Percentiles rank a stretch among this genome's conserved stretches.
Conservation (phyloP, 2,797 vertebrate species). For the Amblyopsis hoosieri region DNA sequence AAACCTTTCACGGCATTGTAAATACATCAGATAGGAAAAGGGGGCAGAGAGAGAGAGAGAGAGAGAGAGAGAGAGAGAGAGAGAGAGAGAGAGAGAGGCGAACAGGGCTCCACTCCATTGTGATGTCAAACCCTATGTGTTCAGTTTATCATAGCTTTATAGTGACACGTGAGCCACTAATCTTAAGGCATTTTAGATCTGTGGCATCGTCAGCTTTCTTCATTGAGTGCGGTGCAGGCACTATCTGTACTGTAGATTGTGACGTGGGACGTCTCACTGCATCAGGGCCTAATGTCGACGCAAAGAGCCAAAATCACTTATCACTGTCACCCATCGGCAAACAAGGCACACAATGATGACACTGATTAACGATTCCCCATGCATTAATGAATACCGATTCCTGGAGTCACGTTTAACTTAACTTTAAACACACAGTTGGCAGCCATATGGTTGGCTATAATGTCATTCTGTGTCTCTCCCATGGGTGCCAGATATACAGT, state of each 20-base stretch:
- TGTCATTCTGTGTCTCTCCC: slow-evolving; percentile 35
- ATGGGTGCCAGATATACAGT: slow-evolving; percentile 39
- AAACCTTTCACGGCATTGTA: slow-evolving; percentile 51
- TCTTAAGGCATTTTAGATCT: slow-evolving; percentile 65
- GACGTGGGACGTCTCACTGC: slow-evolving; percentile 61
- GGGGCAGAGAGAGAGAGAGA: not conserved
- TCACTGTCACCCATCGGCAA: slow-evolving; percentile 71
- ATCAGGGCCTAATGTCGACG: slow-evolving; percentile 59
- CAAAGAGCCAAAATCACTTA: slow-evolving; percentile 56
- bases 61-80: slow-evolving; percentile 3
- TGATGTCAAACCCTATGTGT: slow-evolving; percentile 59
- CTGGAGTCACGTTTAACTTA: slow-evolving; percentile 54
- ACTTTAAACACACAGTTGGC: slow-evolving; percentile 55
- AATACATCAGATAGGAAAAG: slow-evolving; percentile 50
- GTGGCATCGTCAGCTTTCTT: slow-evolving; percentile 66
- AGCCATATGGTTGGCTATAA: slow-evolving; percentile 43
- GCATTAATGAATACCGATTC: slow-evolving; percentile 58
- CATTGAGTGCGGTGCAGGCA: slow-evolving; percentile 69
- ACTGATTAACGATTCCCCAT: slow-evolving; percentile 69
- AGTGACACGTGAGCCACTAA: slow-evolving; percentile 63
- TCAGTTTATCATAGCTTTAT: slow-evolving; percentile 52
- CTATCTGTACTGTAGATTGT: slow-evolving; percentile 67
- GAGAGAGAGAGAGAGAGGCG: slow-evolving; percentile 16
- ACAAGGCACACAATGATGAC: slow-evolving; percentile 64
- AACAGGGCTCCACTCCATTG: slow-evolving; percentile 4